Base-by-base conservation (phyloP, 2,888 invertebrate species). In the Dynastes tityus region DNA sequence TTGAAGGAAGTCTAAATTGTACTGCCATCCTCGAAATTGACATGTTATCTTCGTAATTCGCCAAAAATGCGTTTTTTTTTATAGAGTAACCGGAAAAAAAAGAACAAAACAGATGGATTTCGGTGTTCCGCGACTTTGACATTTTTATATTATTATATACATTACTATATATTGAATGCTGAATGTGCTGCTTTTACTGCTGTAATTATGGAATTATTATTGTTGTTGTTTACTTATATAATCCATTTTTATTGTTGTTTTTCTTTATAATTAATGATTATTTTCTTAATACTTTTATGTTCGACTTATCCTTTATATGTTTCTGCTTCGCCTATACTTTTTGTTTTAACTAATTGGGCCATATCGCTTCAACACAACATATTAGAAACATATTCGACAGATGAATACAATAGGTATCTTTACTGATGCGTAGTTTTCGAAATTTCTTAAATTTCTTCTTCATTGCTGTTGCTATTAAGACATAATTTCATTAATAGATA, bases 151-250 rank as follows among this genome's bases (percentile, higher is more conserved):
- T 77, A 68, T 68, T 68, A 68, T 49, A 16, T 45, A 45, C 9
- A 67, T 67, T 76, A 6, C 45, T 45, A 45, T 45, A 78, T 67
- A 71, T 45, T 83, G 85, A 84, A 84, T 86, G 86, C 84, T 85
- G 84, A 83, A 86, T 85, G 85, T 85, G 80, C 77, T 81, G 86
- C 86, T 86, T 85, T 81, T 83, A 16, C 4, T 84, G 84, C 81
- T 83, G 80, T 80, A 79, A 45, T 65, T 73, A 73, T 45, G 8
- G 27, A 61, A 27, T 58, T 45, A 40, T 58, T 58, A 61, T 58
- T 73, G 40, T 61, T 61, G 37, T 73, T 73, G 5, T 37, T 58
- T 55, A n/a, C 32, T 29, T 22, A n/a, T 71, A 71, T 37, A 32
- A 71, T 53, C 22, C 51, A 13, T 76, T 40, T 76, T 76, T 61